These are phyloP conservation scores for Halichoeres trimaculatus DNA, from an alignment of 2,113 vertebrate genomes.

Conservation along the genomic window DNA sequence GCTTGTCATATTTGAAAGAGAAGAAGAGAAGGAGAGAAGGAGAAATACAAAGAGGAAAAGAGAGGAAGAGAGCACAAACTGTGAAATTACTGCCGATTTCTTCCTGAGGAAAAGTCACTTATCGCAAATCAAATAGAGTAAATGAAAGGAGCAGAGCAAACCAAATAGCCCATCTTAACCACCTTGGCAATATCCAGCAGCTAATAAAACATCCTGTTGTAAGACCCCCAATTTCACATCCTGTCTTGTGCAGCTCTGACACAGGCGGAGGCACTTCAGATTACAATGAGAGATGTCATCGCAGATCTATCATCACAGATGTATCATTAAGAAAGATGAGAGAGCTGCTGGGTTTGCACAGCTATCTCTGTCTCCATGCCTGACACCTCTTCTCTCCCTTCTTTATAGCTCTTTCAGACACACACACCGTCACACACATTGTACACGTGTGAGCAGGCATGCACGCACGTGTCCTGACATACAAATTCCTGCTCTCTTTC, in stretches of 20 bases:
- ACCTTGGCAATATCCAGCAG: slow-evolving; percentile 60
- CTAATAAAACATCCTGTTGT: slow-evolving; percentile 62
- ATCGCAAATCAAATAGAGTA: slow-evolving; percentile 69
- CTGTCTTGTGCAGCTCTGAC: slow-evolving; percentile 36
- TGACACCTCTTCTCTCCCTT: slow-evolving; percentile 23
- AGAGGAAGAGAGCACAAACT: slow-evolving; percentile 54
- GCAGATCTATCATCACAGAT: slow-evolving; percentile 45
- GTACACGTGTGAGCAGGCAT: slow-evolving; percentile 5
- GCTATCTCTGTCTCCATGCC: slow-evolving; percentile 29
- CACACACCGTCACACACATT: slow-evolving; percentile 1
- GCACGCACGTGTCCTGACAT: slow-evolving; percentile 7
- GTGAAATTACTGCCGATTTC: slow-evolving; percentile 61
- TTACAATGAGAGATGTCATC: slow-evolving; percentile 57
- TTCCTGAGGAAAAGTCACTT: slow-evolving; percentile 59
- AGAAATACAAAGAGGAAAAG: slow-evolving; percentile 1
- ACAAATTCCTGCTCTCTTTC: neutral
- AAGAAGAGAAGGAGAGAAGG: neutral
- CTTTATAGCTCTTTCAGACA: slow-evolving; percentile 7
- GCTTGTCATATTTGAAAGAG: slow-evolving; percentile 13
- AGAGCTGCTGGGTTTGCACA: slow-evolving; percentile 37
- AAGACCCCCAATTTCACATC: slow-evolving; percentile 56
- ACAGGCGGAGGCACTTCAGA: slow-evolving; percentile 45
- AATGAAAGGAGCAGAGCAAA: slow-evolving; percentile 70
- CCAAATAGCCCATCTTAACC: slow-evolving; percentile 65
- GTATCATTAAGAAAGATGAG: slow-evolving; percentile 55